A percentile compares a stretch with the other conserved stretches of the same genome.
These are phyloP conservation scores for Eristalis intricaria DNA, from an alignment of 2,888 invertebrate species.

Conservation along the genomic window DNA sequence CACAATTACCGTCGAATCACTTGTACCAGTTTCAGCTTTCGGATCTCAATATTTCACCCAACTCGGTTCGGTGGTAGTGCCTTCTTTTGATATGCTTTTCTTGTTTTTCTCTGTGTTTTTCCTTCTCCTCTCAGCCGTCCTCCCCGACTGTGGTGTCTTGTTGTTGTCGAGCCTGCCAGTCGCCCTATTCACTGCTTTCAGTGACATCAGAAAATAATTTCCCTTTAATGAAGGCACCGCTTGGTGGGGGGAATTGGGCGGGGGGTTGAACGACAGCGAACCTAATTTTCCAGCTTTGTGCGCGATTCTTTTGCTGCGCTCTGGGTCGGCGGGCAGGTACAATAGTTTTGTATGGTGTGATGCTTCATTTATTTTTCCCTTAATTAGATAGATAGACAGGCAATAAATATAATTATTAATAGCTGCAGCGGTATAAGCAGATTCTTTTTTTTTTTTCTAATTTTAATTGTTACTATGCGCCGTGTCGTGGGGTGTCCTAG, in stretches of 20 bases:
- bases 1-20: slow-evolving; percentile 75
- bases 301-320: slow-evolving; percentile 11
- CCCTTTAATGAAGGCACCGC: slow-evolving; percentile 55
- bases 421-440: not conserved
- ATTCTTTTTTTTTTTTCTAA: slow-evolving; percentile 4
- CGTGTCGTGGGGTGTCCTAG: slow-evolving; percentile 6
- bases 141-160: not conserved
- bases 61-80: slow-evolving; percentile 35
- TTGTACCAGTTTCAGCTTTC: slow-evolving; percentile 70
- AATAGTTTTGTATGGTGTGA: slow-evolving; percentile 5
- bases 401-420: slow-evolving; percentile 57
- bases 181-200: slow-evolving; percentile 25
- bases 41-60: slow-evolving; percentile 66
- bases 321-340: not conserved
- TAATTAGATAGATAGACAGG: slow-evolving; percentile 64
- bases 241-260: not conserved
- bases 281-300: slow-evolving; percentile 57
- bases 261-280: slow-evolving; percentile 36
- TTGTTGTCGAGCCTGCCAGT: slow-evolving; percentile 17
- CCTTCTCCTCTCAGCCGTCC: not conserved
- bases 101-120: slow-evolving; percentile 2
- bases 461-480: slow-evolving; percentile 52
- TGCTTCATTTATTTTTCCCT: slow-evolving; percentile 66
- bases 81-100: slow-evolving; percentile 34
- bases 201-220: slow-evolving; percentile 66